Evolutionary conservation across 2,888 invertebrate genomes (phyloP), one percentile per base, ranked within the genome.

Genomic region (Clivina fossor): DNA sequence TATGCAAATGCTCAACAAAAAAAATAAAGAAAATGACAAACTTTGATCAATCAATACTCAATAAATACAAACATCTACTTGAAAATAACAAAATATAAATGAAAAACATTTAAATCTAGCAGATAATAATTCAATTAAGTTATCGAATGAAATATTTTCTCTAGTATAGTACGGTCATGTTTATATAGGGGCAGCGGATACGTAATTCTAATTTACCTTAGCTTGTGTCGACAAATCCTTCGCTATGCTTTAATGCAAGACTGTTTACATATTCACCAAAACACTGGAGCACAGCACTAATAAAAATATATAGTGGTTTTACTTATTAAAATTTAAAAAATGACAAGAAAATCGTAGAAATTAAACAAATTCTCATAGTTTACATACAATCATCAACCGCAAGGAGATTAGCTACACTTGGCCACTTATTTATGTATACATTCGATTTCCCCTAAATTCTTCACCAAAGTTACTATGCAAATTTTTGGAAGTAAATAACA

Each of bases 341-440:
- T 20, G 24, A 13, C n/a, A 53, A 3, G 35, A 43, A 46, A 53
- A 53, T 53, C 22, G 32, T 18, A 22, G 16, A 46, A 44, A 53
- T n/a, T 35, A 35, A 32, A 43, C 26, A 43, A 53, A 53, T 53
- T 33, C 35, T 33, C 53, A 53, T 53, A 53, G 53, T 53, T 53
- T 53, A 53, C 50, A 51, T 51, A 40, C 43, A 53, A 32, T 43
- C 43, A 53, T 33, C 32, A 32, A 43, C 26, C 11, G 53, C 11
- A 53, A 13, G 44, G 53, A 53, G 44, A 20, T 22, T 53, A 53
- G 26, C 38, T 15, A 18, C 32, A 46, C 20, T 43, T 43, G n/a
- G n/a, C n/a, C n/a, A n/a, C n/a, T n/a, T n/a, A n/a, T n/a, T n/a
- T n/a, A n/a, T n/a, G n/a, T n/a, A n/a, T n/a, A n/a, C n/a, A n/a